Conservation (phyloP, 2,797 vertebrate species). For the Rhinoraja longicauda region DNA sequence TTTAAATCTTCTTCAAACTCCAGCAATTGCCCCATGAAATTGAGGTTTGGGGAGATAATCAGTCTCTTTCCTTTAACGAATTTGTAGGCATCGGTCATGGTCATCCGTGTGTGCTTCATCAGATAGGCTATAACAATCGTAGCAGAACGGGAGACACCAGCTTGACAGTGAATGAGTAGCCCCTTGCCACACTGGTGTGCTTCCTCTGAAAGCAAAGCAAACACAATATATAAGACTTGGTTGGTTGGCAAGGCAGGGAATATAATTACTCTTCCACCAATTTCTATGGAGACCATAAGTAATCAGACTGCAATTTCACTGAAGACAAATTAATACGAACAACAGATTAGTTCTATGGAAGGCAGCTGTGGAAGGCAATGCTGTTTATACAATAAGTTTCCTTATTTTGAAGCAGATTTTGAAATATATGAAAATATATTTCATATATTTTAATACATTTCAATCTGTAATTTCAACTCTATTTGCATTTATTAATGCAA, state of each 20-base stretch:
- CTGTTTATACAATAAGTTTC: neutral
- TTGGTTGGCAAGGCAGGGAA: neutral
- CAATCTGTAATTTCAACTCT: neutral
- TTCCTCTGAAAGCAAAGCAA: slow-evolving; percentile 72
- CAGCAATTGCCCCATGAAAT: slow-evolving; percentile 98
- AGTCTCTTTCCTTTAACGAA: slow-evolving; percentile 95
- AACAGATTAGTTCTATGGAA: neutral
- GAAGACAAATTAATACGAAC: neutral
- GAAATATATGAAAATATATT: no score
- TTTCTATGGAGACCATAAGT: neutral
- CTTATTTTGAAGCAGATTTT: no score
- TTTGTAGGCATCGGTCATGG: slow-evolving; percentile 97
- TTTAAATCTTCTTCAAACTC: slow-evolving; percentile 98
- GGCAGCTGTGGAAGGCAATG: neutral
- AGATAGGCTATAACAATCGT: slow-evolving; percentile 96
- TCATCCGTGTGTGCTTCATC: slow-evolving; percentile 99
- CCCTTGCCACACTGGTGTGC: slow-evolving; percentile 88
- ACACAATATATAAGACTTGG: neutral
- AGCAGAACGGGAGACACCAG: slow-evolving; percentile 92
- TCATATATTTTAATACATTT: no score
- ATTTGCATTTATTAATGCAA: neutral
- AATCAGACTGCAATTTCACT: neutral
- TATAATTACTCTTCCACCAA: neutral
- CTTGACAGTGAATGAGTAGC: slow-evolving; percentile 98
- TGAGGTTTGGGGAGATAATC: slow-evolving; percentile 98